These are phyloP conservation scores for Rhynchomys soricoides DNA, from an alignment of 2,113 vertebrate genomes.

Conservation along the genomic window DNA sequence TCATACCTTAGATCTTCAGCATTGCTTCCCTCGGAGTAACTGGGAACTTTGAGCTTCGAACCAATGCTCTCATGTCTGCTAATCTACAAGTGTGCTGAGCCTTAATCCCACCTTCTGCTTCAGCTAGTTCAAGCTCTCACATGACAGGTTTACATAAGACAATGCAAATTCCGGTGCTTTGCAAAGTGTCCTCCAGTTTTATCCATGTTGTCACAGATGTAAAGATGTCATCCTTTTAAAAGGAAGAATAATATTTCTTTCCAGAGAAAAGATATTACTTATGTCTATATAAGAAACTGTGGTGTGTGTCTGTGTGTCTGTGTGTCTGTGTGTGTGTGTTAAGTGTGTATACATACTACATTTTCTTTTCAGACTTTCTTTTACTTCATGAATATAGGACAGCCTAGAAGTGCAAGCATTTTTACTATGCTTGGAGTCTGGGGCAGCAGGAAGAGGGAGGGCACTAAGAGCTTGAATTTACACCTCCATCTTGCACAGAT, in stretches of 20 bases:
- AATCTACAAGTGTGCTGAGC: too few relatives aligned
- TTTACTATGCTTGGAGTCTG: background rate
- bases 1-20: background rate
- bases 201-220: background rate
- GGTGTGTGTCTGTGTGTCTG: accelerated
- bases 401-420: background rate
- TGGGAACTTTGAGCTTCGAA: background rate
- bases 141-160: background rate
- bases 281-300: background rate
- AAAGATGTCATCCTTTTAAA: background rate
- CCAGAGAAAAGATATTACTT: background rate
- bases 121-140: background rate
- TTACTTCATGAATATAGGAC: background rate
- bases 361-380: slow-evolving; percentile 28
- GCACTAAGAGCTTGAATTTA: background rate
- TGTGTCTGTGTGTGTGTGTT: background rate
- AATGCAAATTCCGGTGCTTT: background rate
- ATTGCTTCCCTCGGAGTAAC: background rate
- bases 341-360: background rate
- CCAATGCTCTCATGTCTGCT: background rate
- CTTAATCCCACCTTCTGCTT: background rate
- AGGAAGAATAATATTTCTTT: background rate
- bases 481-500: background rate
- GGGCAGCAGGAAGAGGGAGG: background rate
- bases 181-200: background rate